Evolutionary conservation across 2,888 invertebrate genomes (phyloP).

Genomic region (Chaetogeoica ovagalla): DNA sequence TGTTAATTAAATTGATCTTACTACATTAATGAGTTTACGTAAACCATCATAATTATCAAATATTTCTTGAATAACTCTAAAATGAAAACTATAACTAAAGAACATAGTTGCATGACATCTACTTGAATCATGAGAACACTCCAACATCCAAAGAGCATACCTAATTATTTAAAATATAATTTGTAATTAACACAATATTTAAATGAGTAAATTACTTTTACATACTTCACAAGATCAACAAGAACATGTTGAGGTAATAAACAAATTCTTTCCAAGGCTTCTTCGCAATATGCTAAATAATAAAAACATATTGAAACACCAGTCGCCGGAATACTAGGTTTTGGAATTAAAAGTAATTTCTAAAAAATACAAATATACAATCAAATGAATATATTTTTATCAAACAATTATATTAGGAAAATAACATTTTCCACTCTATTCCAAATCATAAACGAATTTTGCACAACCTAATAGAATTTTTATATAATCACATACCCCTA

Average conservation of each 20-base stretch:
- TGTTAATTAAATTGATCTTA: constrained; percentile 60
- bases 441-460: too few species aligned
- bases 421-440: too few species aligned
- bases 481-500: too few species aligned
- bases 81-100: constrained; percentile 92
- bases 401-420: too few species aligned
- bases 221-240: constrained; percentile 42
- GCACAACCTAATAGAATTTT: too few species aligned
- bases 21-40: constrained; percentile 90
- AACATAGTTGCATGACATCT: constrained; percentile 98
- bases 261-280: constrained; percentile 96
- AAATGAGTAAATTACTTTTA: not conserved
- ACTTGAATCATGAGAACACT: constrained; percentile 97
- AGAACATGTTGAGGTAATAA: constrained; percentile 70
- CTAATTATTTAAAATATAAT: constrained; percentile 59
- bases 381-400: not conserved
- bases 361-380: constrained; percentile 59
- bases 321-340: constrained; percentile 93
- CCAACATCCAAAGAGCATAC: constrained; percentile 92
- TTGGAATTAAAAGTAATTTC: constrained; percentile 83
- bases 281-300: constrained; percentile 94
- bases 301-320: constrained; percentile 95
- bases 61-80: constrained; percentile 87
- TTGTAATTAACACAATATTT: not conserved
- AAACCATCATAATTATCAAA: constrained; percentile 95